Evolutionary conservation across 2,888 invertebrate species (phyloP), one percentile per base, ranked within the genome.

Genomic region (Ptychoptera albimana): DNA sequence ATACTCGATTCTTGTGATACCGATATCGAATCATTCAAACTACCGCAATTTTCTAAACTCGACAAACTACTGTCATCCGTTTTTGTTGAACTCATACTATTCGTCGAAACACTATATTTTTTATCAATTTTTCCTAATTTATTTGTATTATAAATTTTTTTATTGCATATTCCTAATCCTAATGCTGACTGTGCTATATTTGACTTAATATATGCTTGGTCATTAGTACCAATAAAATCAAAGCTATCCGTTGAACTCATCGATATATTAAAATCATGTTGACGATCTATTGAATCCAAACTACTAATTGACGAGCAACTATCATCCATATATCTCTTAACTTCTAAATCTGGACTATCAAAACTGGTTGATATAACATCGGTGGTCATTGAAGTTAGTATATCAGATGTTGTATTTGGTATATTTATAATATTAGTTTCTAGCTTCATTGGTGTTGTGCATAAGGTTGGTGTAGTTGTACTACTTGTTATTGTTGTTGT

Each of bases 261-360:
- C 32, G 44, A 44, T 39, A 35, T 44, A 16, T 44, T 46, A n/a
- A 46, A 42, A 40, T 49, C 49, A 11, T 41, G 45, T 14, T 37
- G 48, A 16, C 45, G 49, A 43, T 68, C 70, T 2, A 70, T 53
- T 50, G 70, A 71, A 38, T 71, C 71, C 52, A 70, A 64, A 0
- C 70, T 71, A 47, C 70, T 69, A 4, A 68, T 68, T 10, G 70
- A 71, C 44, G 70, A 64, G 15, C 45, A 45, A 51, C 67, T 68
- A 6, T 61, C 60, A 49, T 66, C 63, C 68, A 71, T 70, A 5
- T 70, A 55, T 49, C 69, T 61, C 35, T 69, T 71, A 1, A 70
- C 70, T 56, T 71, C 71, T 48, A 70, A 51, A 52, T 71, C 71
- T 0, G 71, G 69, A 52, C 70, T 70, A 13, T 34, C 71, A n/a